A percentile compares a stretch with the other conserved stretches of the same genome.
Conservation (phyloP, 2,113 vertebrate species). For the Myanophis thanlyinensis region DNA sequence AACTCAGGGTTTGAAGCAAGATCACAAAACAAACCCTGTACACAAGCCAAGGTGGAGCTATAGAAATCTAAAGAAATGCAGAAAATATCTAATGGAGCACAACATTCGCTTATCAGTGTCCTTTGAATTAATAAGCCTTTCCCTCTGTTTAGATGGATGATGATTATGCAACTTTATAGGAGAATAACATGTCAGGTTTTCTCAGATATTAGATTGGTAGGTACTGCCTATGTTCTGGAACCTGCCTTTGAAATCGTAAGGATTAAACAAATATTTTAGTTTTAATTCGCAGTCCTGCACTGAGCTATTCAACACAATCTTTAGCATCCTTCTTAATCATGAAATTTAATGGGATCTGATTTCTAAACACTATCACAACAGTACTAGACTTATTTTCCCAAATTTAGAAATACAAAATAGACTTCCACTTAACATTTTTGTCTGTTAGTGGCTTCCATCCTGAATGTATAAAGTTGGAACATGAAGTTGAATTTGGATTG, state of each 20-base stretch:
- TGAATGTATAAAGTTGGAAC: background rate
- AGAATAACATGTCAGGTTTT: background rate
- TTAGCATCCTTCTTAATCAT: background rate
- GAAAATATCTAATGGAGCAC: background rate
- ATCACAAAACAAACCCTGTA: background rate
- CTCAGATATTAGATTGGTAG: background rate
- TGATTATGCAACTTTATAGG: background rate
- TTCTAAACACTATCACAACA: background rate
- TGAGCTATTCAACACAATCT: background rate
- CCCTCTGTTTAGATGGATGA: background rate
- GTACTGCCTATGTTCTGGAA: background rate
- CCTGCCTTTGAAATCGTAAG: background rate
- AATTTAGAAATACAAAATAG: background rate
- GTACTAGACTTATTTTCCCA: background rate
- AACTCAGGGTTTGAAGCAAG: background rate
- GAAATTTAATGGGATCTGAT: background rate
- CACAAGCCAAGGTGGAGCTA: background rate
- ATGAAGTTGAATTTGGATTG: background rate
- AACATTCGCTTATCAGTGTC: background rate
- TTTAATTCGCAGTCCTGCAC: no score
- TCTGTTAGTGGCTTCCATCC: background rate
- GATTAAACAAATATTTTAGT: background rate
- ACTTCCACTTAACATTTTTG: background rate
- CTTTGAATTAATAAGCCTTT: background rate
- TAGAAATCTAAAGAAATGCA: background rate